Conservation (phyloP, 1,140 invertebrate genomes). For the Chymomyza costata region DNA sequence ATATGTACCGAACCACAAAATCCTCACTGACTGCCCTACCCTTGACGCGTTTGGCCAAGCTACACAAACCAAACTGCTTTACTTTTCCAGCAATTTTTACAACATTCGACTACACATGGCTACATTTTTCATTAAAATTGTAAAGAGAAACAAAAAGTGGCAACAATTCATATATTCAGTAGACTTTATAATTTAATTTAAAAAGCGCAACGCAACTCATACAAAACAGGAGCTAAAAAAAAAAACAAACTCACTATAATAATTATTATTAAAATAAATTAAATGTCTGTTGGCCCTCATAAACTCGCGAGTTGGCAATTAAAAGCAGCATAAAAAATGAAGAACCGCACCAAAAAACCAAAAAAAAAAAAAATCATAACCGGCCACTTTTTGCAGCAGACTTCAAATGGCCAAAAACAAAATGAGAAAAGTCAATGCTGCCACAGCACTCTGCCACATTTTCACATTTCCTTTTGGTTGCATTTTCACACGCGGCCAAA, state of each 20-base stretch:
- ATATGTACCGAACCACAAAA: slow-evolving; percentile 48
- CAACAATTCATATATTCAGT: slow-evolving; percentile 28
- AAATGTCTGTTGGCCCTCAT: slow-evolving; percentile 67
- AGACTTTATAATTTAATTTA: slow-evolving; percentile 68
- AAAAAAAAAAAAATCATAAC: no score
- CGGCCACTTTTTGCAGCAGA: no score
- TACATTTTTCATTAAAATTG: slow-evolving; percentile 59
- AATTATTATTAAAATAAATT: slow-evolving; percentile 69
- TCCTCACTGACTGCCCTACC: slow-evolving; percentile 4
- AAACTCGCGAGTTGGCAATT: slow-evolving; percentile 62
- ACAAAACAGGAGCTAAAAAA: slow-evolving; percentile 16
- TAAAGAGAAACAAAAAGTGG: no score
- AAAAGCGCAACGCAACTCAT: slow-evolving; percentile 47
- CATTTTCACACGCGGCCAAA: slow-evolving; percentile 33
- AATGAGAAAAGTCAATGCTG: slow-evolving; percentile 9
- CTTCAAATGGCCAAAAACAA: no score
- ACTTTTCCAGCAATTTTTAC: slow-evolving; percentile 49
- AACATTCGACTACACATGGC: slow-evolving; percentile 55
- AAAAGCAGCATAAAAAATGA: slow-evolving; percentile 30
- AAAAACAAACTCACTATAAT: slow-evolving; percentile 33
- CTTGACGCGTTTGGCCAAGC: neutral
- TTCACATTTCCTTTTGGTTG: no score
- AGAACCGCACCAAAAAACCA: no score
- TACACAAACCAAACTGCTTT: slow-evolving; percentile 54
- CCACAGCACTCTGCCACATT: no score